phyloP scores from a whole-genome alignment of 2,888 invertebrate genomes.

The Caenorhabditis zanzibari region DNA sequence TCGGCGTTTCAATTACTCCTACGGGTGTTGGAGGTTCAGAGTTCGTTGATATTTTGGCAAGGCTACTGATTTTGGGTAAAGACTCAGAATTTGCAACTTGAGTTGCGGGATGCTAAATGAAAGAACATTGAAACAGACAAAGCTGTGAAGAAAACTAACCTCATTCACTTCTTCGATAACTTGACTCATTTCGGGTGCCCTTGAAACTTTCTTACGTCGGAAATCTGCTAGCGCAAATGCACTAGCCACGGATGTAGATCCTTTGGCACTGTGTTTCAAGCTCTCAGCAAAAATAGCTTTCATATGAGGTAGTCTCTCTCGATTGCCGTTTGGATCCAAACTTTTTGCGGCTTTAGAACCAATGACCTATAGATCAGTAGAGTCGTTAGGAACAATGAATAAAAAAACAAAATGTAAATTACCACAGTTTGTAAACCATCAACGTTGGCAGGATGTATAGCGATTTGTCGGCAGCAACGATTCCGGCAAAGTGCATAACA shows the following conservation, averaged over 20 bases:
- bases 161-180: conserved; percentile 59
- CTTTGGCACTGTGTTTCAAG: conserved; percentile 69
- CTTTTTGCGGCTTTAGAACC: conserved; percentile 50
- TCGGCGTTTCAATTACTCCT: conserved; percentile 66
- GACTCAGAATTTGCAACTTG: conserved; percentile 10
- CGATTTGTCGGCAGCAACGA: conserved; percentile 48
- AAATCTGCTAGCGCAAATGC: conserved; percentile 66
- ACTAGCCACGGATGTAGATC: conserved; percentile 61
- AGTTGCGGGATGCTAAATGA: conserved; percentile 15
- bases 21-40: conserved; percentile 57
- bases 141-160: neutral
- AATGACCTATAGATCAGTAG: conserved; percentile 44
- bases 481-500: conserved; percentile 56
- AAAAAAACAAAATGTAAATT: neutral
- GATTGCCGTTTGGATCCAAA: conserved; percentile 18
- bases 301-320: conserved; percentile 63
- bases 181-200: conserved; percentile 59
- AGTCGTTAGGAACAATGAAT: neutral
- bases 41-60: conserved; percentile 52
- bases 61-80: conserved; percentile 47
- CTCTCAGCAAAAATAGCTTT: conserved; percentile 66
- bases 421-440: conserved; percentile 64
- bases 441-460: conserved; percentile 48
- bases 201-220: conserved; percentile 57
- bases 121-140: neutral